Evolutionary conservation across 2,113 vertebrate genomes (phyloP), one percentile per base, ranked within the genome.

Genomic region (Morone saxatilis): DNA sequence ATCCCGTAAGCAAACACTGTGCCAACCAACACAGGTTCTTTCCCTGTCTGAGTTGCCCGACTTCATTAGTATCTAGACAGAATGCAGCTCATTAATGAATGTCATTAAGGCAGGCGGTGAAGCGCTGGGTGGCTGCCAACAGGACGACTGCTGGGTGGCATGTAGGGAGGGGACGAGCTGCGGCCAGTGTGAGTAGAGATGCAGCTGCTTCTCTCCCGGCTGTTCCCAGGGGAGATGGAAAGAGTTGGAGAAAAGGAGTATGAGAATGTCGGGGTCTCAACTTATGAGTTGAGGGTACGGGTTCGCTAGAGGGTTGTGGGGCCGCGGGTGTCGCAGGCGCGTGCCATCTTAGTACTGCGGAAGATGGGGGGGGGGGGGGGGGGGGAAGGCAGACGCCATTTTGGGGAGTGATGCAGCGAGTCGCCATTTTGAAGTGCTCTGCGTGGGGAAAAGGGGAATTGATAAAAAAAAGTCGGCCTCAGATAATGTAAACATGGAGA

Each of bases 101-200:
- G 83, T 86, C 88, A 93, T 88, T 87, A 88, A 83, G 80, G 61
- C 80, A 48, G 86, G 73, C 74, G 53, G 67, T 36, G 63, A n/a
- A 75, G 86, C 9, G 80, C 84, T 92, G 90, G 87, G 83, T 31
- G 86, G 78, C 68, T 88, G 89, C 91, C 88, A 91, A 78, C 75
- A 71, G 78, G 81, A 79, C 50, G 60, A 62, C 80, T 83, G 86
- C 70, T 62, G 76, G 84, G 81, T 68, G 85, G 83, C 59, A n/a
- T 9, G 56, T 6, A 45, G 69, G 54, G 78, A 61, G 71, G 68
- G 53, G 84, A 60, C 53, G 68, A 76, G 47, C 48, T 36, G 12
- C 14, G 70, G 70, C 59, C 73, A 11, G 57, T 2, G 3, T 1
- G 14, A 65, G 76, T 0, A 10, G 74, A 81, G 71, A 62, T 81